Evolutionary conservation across 1,140 invertebrate genomes (phyloP).

Genomic region (Diploscapter pachys): DNA sequence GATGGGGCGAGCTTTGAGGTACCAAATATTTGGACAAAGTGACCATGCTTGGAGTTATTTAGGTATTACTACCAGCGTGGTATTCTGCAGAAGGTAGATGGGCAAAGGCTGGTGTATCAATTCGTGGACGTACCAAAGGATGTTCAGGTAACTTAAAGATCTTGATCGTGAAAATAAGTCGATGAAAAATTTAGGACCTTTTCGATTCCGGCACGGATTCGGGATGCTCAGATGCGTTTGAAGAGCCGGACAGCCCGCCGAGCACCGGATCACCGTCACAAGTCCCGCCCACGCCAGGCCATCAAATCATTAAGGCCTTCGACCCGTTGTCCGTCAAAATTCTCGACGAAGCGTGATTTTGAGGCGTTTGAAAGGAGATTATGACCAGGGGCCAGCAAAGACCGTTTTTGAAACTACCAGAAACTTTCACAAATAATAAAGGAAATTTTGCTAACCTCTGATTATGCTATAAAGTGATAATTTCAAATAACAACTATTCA

Average conservation of each 20-base stretch:
- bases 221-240: conserved; percentile 5
- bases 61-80: conserved; percentile 98
- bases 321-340: no score
- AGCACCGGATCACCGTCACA: not conserved
- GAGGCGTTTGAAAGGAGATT: no score
- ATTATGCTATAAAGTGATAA: no score
- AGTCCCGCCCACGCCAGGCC: no score
- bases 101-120: conserved; percentile 95
- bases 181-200: not conserved
- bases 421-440: no score
- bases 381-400: no score
- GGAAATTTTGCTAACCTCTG: no score
- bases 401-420: no score
- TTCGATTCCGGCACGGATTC: conserved; percentile 14
- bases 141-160: conserved; percentile 10
- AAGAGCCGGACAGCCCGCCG: conserved; percentile 11
- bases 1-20: conserved; percentile 92
- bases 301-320: no score
- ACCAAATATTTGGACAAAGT: not conserved
- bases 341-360: no score
- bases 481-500: no score
- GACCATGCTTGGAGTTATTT: conserved; percentile 9
- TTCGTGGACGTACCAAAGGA: conserved; percentile 91
- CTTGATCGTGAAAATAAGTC: not conserved
- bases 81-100: conserved; percentile 97